A percentile compares a stretch with the other conserved stretches of the same genome.
Conservation (phyloP, 2,888 invertebrate species). For the Pollenia griseotomentosa region DNA sequence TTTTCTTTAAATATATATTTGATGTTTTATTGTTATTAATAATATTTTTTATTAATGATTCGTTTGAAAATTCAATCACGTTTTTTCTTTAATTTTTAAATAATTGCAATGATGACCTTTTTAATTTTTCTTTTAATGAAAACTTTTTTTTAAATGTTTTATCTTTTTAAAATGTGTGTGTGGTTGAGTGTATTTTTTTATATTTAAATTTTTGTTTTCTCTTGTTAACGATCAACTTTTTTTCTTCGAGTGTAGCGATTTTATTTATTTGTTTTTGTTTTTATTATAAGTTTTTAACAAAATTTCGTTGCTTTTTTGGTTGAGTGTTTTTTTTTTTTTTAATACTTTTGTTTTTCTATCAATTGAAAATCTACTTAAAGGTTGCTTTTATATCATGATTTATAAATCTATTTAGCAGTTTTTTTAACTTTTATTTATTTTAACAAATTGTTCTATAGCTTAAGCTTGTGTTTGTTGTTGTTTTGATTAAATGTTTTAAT, state of each 20-base stretch:
- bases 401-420: slow-evolving; percentile 57
- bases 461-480: slow-evolving; percentile 21
- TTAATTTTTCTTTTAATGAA: background rate
- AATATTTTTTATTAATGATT: slow-evolving; percentile 14
- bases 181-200: background rate
- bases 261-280: slow-evolving; percentile 10
- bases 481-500: background rate
- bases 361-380: slow-evolving; percentile 68
- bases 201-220: slow-evolving; percentile 20
- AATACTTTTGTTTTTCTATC: slow-evolving; percentile 33
- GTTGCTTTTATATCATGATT: slow-evolving; percentile 34
- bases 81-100: slow-evolving; percentile 17
- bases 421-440: slow-evolving; percentile 34
- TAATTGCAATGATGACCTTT: slow-evolving; percentile 2
- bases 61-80: background rate
- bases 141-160: background rate
- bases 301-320: slow-evolving; percentile 66
- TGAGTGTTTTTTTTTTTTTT: slow-evolving; percentile 47
- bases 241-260: slow-evolving; percentile 44
- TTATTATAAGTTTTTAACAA: slow-evolving; percentile 47
- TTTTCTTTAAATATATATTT: slow-evolving; percentile 54
- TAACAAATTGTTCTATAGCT: slow-evolving; percentile 27
- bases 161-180: background rate
- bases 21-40: slow-evolving; percentile 26
- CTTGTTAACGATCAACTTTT: slow-evolving; percentile 71